Conservation (phyloP, 2,797 vertebrate genomes). For the Chiroxiphia lanceolata region DNA sequence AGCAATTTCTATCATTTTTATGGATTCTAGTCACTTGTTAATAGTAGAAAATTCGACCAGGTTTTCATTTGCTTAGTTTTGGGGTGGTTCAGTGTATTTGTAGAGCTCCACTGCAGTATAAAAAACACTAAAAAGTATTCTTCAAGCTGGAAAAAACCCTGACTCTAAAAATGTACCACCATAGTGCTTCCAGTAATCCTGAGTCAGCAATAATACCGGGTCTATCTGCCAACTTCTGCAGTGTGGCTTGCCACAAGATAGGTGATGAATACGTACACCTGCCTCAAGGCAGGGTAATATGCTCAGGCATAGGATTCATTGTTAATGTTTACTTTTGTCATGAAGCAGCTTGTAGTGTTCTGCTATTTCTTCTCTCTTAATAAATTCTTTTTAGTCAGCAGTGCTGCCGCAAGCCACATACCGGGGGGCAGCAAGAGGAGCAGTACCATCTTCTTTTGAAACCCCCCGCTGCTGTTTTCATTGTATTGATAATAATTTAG, state of each 20-base stretch:
- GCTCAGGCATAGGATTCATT: not conserved
- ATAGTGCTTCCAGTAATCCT: not conserved
- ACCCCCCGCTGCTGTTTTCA: not conserved
- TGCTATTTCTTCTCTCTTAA: not conserved
- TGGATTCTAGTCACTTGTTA: not conserved
- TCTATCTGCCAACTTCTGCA: not conserved
- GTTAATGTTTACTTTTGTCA: not conserved
- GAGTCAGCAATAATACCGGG: accelerated
- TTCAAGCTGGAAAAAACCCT: not conserved
- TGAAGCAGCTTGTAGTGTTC: not conserved
- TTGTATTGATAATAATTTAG: not conserved
- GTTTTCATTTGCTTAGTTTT: not conserved
- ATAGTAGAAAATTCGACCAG: not conserved
- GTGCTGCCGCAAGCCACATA: not conserved
- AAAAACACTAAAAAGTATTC: not conserved
- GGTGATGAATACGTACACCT: not conserved
- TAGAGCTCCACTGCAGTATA: not conserved
- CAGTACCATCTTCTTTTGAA: not conserved
- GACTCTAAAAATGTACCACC: not conserved
- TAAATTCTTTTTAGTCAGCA: not conserved
- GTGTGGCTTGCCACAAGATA: not conserved
- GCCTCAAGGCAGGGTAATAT: not conserved
- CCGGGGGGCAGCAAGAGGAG: not conserved
- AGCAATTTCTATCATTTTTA: not conserved
- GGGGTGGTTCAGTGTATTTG: not conserved